Base-by-base conservation (phyloP, 2,797 vertebrate species). In the Danionella dracula region DNA sequence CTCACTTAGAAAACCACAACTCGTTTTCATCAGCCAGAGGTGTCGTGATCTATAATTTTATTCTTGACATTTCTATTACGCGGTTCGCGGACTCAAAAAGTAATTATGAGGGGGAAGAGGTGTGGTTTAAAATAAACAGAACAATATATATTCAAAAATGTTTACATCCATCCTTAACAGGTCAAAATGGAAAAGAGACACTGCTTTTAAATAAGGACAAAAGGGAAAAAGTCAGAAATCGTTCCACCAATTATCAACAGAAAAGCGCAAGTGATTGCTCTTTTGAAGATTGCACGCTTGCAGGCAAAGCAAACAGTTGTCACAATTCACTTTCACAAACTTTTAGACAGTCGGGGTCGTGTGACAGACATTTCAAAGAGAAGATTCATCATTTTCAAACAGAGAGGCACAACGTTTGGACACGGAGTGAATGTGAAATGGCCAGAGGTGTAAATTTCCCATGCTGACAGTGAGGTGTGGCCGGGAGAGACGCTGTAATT, bases 201-300 rank as follows among this genome's bases (percentile, higher is more conserved):
- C 60, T 66, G 35, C 50, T 72, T 46, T 71, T 72, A 66, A 68
- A 48, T 8, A 56, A 71, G 68, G 69, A 77, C 71, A 74, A 74
- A 74, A 74, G 65, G n/a, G 27, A 29, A 58, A 65, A 31, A n/a
- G 9, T 9, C 55, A 59, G 38, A 34, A 56, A 48, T 61, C 46
- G 51, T 66, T 74, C 48, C 13, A 16, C 35, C 66, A 46, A 72
- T 77, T 69, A 53, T 5, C 23, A 67, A 59, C 61, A 69, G 53
- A 51, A 61, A 58, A 49, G 42, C 1, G 1, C 6, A 40, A 63
- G 62, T 44, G 58, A 68, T 70, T 61, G 31, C 32, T 63, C 75
- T 72, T 77, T 74, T 77, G 75, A 77, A 72, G 70, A 72, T 51
- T 70, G 41, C 21, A 50, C 3, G 55, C 75, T 74, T 29, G 42